Conservation (phyloP, 2,888 invertebrate genomes). For the Helleia helle region DNA sequence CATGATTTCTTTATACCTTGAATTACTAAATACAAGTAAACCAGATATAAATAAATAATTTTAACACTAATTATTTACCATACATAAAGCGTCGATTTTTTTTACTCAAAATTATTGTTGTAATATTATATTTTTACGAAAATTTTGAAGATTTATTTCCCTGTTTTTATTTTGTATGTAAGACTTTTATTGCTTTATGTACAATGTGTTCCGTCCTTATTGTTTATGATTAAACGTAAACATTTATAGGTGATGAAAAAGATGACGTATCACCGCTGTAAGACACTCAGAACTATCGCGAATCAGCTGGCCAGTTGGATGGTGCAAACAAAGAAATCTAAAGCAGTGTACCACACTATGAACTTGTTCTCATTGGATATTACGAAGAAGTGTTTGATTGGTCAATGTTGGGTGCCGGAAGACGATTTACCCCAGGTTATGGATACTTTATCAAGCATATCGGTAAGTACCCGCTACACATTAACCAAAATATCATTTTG, state of each 20-base stretch:
- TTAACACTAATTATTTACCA: too few relatives aligned
- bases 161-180: too few relatives aligned
- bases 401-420: slow-evolving; percentile 86
- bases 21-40: too few relatives aligned
- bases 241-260: slow-evolving; percentile 80
- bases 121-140: too few relatives aligned
- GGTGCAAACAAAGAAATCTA: slow-evolving; percentile 89
- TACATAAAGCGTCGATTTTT: too few relatives aligned
- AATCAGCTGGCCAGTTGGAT: slow-evolving; percentile 86
- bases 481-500: too few relatives aligned
- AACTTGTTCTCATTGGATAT: slow-evolving; percentile 88
- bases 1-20: too few relatives aligned
- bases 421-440: slow-evolving; percentile 77
- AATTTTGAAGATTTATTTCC: too few relatives aligned
- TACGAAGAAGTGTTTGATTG: slow-evolving; percentile 86
- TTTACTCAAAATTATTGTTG: too few relatives aligned
- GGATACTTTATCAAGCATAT: slow-evolving; percentile 27
- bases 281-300: slow-evolving; percentile 85
- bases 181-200: too few relatives aligned
- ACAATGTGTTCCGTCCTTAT: too few relatives aligned
- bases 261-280: slow-evolving; percentile 88
- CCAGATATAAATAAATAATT: too few relatives aligned
- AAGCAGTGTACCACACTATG: slow-evolving; percentile 89
- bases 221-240: not conserved
- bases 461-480: slow-evolving; percentile 28